These are phyloP conservation scores for Pachypanchax playfairii DNA, from an alignment of 2,113 vertebrate species.

Conservation along the genomic window DNA sequence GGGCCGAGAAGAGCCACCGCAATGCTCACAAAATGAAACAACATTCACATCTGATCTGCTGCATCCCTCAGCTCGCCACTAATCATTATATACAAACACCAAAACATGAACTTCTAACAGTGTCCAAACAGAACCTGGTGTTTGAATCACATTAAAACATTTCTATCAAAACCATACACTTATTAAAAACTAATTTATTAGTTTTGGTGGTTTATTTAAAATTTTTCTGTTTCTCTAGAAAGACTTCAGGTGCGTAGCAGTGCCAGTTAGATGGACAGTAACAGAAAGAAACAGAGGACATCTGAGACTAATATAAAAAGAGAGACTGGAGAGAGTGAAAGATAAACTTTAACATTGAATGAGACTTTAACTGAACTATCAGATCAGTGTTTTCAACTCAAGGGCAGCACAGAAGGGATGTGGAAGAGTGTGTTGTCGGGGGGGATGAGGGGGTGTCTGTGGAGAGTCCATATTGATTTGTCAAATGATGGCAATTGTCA, in stretches of 20 bases:
- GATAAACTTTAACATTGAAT: constrained; percentile 36
- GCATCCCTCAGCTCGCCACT: too few species aligned
- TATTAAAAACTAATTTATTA: neutral
- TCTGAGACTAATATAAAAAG: constrained; percentile 6
- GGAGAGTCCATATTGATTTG: constrained; percentile 71
- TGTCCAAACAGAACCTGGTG: neutral
- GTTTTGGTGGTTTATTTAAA: too few species aligned
- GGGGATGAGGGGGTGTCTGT: constrained; percentile 4
- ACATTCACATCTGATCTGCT: constrained; percentile 43
- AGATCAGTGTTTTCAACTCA: constrained; percentile 64
- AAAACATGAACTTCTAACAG: neutral
- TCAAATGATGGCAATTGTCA: constrained; percentile 73
- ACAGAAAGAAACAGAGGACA: neutral
- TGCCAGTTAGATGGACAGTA: constrained; percentile 12
- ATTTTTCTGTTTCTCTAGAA: neutral
- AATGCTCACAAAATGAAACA: constrained; percentile 67
- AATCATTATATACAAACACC: constrained; percentile 48
- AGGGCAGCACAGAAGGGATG: constrained; percentile 28
- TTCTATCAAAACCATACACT: neutral
- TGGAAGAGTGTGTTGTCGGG: neutral
- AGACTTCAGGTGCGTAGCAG: constrained; percentile 11
- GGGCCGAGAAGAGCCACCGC: constrained; percentile 54
- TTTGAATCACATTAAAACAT: neutral
- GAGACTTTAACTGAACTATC: constrained; percentile 54
- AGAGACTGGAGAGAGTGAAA: constrained; percentile 22